Evolutionary conservation across 2,888 invertebrate genomes (phyloP).

Genomic region (Teinopalpus imperialis): DNA sequence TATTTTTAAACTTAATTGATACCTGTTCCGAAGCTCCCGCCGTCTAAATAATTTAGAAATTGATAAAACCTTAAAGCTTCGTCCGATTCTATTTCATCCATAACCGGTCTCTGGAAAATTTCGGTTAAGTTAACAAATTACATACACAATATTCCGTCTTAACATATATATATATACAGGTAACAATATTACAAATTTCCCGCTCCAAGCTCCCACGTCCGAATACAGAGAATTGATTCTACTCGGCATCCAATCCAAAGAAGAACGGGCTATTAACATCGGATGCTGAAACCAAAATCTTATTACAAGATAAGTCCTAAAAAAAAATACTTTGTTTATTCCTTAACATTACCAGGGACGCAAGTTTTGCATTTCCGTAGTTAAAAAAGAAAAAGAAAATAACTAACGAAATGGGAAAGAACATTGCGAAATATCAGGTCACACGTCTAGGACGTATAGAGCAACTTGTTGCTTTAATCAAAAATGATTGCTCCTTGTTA

Average conservation of each 20-base stretch:
- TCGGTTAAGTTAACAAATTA: neutral
- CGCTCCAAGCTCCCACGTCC: constrained; percentile 77
- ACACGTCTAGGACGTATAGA: neutral
- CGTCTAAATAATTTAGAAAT: constrained; percentile 73
- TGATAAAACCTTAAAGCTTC: constrained; percentile 74
- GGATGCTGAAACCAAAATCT: constrained; percentile 55
- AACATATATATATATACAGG: too few species aligned
- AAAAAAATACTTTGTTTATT: neutral
- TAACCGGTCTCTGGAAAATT: constrained; percentile 66
- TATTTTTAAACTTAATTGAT: constrained; percentile 8
- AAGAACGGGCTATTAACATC: constrained; percentile 66
- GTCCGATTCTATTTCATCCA: constrained; percentile 78
- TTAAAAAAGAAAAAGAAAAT: constrained; percentile 14
- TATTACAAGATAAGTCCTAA: too few species aligned
- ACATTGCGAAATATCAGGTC: neutral
- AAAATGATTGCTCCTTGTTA: constrained; percentile 8
- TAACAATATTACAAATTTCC: constrained; percentile 76
- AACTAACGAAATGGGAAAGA: constrained; percentile 9
- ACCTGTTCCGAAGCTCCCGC: constrained; percentile 77
- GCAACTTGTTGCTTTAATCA: neutral
- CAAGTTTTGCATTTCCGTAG: constrained; percentile 19
- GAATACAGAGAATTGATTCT: constrained; percentile 73
- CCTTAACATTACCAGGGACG: constrained; percentile 26
- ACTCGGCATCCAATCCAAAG: constrained; percentile 76
- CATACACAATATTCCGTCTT: too few species aligned